These are phyloP conservation scores for Gorsachius magnificus DNA, from an alignment of 2,797 vertebrate genomes.

Conservation along the genomic window DNA sequence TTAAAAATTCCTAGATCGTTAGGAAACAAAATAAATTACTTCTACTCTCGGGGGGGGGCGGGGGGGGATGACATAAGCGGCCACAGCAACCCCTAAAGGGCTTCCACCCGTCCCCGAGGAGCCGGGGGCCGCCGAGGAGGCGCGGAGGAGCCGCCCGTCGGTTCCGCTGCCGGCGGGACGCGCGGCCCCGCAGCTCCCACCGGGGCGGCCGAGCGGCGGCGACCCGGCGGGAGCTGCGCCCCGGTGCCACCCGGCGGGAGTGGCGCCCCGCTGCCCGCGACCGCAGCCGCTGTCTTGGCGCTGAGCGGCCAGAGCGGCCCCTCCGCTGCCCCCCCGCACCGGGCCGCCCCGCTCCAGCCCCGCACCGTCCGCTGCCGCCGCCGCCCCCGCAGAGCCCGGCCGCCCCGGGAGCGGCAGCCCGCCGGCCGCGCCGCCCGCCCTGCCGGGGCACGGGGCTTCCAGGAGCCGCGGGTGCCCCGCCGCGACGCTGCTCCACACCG, in stretches of 20 bases:
- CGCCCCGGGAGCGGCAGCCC: no score
- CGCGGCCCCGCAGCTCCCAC: not conserved
- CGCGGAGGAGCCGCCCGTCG: not conserved
- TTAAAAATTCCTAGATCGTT: not conserved
- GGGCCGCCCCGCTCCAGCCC: no score
- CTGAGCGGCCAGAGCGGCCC: not conserved
- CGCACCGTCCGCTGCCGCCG: no score
- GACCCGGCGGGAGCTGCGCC: no score
- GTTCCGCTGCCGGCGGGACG: not conserved
- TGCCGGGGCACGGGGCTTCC: not conserved
- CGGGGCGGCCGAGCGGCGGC: not conserved
- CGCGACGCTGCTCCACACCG: not conserved
- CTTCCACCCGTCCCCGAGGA: not conserved
- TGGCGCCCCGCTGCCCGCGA: not conserved
- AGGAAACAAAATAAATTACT: not conserved
- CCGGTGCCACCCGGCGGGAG: not conserved
- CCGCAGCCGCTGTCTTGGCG: not conserved
- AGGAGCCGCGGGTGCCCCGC: not conserved
- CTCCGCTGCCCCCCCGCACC: not conserved
- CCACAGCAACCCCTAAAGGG: not conserved
- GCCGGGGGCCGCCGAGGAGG: not conserved
- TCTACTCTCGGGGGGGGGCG: accelerated
- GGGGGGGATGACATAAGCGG: accelerated
- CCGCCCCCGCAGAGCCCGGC: not conserved
- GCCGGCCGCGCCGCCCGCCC: not conserved